Base-by-base conservation (phyloP, 2,888 invertebrate species). In the Apoda limacodes region DNA sequence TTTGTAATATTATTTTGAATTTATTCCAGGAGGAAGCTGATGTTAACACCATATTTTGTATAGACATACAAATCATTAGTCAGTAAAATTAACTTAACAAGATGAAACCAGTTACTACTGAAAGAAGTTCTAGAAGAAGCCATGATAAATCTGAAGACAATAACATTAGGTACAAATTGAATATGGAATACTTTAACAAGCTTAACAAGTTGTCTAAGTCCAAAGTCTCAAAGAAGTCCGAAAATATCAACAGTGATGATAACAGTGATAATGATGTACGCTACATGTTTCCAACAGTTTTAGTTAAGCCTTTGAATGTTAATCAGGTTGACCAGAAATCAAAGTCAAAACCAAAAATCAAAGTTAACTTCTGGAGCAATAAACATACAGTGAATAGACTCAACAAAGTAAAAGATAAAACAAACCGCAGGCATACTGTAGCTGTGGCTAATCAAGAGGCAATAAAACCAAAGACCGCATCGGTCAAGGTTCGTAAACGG, bases 331-430 rank as follows among this genome's bases (percentile, higher is more conserved):
- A 68, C 23, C 51, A 50, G 9, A 74, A 71, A 44, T 46, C 59
- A 10, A 76, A 76, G 50, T 48, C 60, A 5, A 75, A 69, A 50
- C 56, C 61, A 9, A 76, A 68, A 52, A 72, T 78, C 4, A 80
- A 80, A 55, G 75, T 80, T 0, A 80, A 80, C 40, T 80, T 80
- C 41, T 80, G 80, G 80, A 78, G 78, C 38, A 69, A 57, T 39
- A 76, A 74, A 39, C 57, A 52, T 37, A 48, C 51, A 21, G 45
- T 51, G 2, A 67, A 50, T 27, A 52, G 66, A 21, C 43, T 66
- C 10, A 55, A 63, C 35, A 65, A 60, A 30, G 64, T 55, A 28
- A 43, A 49, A 7, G 45, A 46, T 9, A 65, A 55, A 28, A 42
- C 49, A 9, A 67, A 55, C 31, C 59, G 64, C 9, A 57, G 74